Evolutionary conservation across 1,140 invertebrate genomes (phyloP).

Genomic region (Neoseiulus cucumeris): DNA sequence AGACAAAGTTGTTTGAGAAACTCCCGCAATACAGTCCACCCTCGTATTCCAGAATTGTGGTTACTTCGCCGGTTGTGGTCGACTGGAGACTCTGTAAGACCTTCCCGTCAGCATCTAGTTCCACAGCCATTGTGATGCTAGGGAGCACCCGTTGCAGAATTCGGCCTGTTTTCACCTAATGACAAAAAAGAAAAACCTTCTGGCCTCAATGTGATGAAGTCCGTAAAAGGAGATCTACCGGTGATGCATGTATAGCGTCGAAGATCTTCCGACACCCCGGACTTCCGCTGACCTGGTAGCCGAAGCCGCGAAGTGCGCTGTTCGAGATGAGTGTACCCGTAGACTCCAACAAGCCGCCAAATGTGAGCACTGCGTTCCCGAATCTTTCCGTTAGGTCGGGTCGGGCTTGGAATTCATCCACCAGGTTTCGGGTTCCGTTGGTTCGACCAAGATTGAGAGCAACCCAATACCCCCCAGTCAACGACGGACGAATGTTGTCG

Average conservation of each 20-base stretch:
- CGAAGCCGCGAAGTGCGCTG: neutral
- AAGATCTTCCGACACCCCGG: too few species aligned
- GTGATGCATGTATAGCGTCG: too few species aligned
- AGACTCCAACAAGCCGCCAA: neutral
- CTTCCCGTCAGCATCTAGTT: neutral
- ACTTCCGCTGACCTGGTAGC: neutral
- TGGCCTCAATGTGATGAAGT: too few species aligned
- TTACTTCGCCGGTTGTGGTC: too few species aligned
- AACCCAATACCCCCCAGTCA: neutral
- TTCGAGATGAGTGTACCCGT: neutral
- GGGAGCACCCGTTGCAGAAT: neutral
- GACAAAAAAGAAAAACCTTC: too few species aligned
- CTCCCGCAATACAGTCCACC: neutral
- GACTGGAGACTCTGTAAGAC: neutral
- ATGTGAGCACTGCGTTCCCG: neutral
- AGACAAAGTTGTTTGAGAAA: neutral
- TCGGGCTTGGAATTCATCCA: slow-evolving; percentile 4
- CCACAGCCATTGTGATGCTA: neutral
- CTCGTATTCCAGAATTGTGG: neutral
- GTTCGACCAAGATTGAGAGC: neutral
- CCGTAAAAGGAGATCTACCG: too few species aligned
- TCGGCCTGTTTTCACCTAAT: neutral
- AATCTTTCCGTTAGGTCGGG: neutral
- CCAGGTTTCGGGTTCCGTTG: neutral
- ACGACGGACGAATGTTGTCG: neutral